A percentile compares a stretch with the other conserved stretches of the same genome.
These are phyloP conservation scores for Lasioglossum morio DNA, from an alignment of 2,888 invertebrate genomes.

Conservation along the genomic window DNA sequence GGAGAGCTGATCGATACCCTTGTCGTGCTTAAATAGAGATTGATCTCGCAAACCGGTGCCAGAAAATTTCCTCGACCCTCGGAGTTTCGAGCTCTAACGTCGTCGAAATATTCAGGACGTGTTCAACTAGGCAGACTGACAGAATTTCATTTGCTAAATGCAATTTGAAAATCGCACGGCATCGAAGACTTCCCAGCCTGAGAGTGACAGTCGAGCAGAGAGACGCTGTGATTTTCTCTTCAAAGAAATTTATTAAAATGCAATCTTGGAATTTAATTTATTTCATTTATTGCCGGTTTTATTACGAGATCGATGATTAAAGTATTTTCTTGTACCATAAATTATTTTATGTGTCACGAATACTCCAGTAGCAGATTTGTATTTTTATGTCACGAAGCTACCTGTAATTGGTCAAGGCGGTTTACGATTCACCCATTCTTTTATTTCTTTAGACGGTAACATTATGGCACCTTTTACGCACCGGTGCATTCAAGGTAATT, in stretches of 20 bases:
- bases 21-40: background rate
- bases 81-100: background rate
- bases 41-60: conserved; percentile 8
- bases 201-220: background rate
- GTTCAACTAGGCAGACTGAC: background rate
- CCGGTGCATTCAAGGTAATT: background rate
- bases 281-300: background rate
- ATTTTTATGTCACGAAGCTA: background rate
- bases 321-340: background rate
- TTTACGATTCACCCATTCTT: background rate
- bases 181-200: background rate
- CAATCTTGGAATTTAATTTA: background rate
- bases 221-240: background rate
- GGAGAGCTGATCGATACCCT: conserved; percentile 58
- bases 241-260: background rate
- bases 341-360: background rate
- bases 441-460: background rate
- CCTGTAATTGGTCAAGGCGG: background rate
- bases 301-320: background rate
- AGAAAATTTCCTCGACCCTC: background rate
- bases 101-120: background rate
- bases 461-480: background rate
- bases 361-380: no score
- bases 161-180: background rate
- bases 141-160: background rate